Conservation (phyloP, 2,888 invertebrate species). For the Andrena bicolor region DNA sequence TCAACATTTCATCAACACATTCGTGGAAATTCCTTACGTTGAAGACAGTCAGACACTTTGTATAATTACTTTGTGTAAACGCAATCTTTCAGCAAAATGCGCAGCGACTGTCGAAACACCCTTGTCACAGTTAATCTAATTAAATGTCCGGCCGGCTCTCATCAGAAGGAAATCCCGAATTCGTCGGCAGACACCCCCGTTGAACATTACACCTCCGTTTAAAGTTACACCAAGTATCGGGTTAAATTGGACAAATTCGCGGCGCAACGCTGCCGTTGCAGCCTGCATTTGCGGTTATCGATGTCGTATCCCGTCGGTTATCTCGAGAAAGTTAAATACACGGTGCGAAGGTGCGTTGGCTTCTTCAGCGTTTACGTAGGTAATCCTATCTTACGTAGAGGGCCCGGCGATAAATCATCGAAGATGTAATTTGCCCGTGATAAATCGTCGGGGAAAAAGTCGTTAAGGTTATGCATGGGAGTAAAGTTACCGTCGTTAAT, state of each 20-base stretch:
- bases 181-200: background rate
- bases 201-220: too few species aligned
- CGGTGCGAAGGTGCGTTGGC: slow-evolving; percentile 55
- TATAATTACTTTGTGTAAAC: too few species aligned
- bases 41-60: too few species aligned
- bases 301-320: slow-evolving; percentile 53
- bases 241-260: background rate
- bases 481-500: slow-evolving; percentile 68
- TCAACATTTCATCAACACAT: too few species aligned
- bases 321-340: slow-evolving; percentile 55
- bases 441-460: slow-evolving; percentile 67
- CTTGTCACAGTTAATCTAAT: too few species aligned
- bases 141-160: too few species aligned
- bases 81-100: too few species aligned
- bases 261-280: slow-evolving; percentile 20
- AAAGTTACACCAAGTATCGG: too few species aligned
- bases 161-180: slow-evolving; percentile 2
- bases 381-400: slow-evolving; percentile 64
- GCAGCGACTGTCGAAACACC: too few species aligned
- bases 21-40: too few species aligned
- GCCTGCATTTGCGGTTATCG: slow-evolving; percentile 53
- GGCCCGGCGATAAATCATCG: slow-evolving; percentile 65
- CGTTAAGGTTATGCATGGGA: slow-evolving; percentile 67
- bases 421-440: slow-evolving; percentile 68
- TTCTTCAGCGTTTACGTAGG: slow-evolving; percentile 64